Percentiles rank a stretch among this genome's conserved stretches.
Conservation (phyloP, 2,888 invertebrate species). For the Agrotis segetum region DNA sequence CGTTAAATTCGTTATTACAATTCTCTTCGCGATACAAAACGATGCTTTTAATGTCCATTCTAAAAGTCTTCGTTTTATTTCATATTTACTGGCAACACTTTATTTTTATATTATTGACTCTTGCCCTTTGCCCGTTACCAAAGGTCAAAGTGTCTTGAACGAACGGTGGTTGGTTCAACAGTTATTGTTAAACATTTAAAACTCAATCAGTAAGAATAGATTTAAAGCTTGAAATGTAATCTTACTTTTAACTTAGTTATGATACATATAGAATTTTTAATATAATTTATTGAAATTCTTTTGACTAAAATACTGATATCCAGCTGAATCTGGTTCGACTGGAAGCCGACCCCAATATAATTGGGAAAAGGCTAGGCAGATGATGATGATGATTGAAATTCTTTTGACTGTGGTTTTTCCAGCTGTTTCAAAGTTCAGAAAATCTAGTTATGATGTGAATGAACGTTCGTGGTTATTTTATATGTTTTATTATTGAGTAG, state of each 20-base stretch:
- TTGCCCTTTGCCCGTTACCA: conserved; percentile 36
- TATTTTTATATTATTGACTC: conserved; percentile 53
- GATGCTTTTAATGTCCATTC: conserved; percentile 36
- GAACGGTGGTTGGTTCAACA: conserved; percentile 20
- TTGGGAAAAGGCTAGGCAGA: too few relatives aligned
- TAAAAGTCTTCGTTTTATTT: conserved; percentile 39
- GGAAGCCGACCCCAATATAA: too few relatives aligned
- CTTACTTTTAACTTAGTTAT: conserved; percentile 12
- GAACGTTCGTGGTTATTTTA: background rate
- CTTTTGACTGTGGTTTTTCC: conserved; percentile 15
- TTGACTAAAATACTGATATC: too few relatives aligned
- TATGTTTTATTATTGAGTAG: background rate
- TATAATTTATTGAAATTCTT: too few relatives aligned
- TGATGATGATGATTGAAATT: conserved; percentile 25
- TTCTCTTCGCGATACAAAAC: conserved; percentile 43
- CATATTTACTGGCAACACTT: conserved; percentile 40
- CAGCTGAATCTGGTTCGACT: too few relatives aligned
- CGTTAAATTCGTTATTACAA: conserved; percentile 30
- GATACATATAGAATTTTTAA: conserved; percentile 24
- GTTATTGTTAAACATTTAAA: conserved; percentile 40
- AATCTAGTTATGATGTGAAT: background rate
- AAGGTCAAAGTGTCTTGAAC: conserved; percentile 35
- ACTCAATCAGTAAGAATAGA: conserved; percentile 32
- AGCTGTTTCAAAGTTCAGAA: conserved; percentile 21
- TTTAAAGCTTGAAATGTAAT: conserved; percentile 17